Evolutionary conservation across 2,797 vertebrate genomes (phyloP).

Genomic region (Bovichtus variegatus): DNA sequence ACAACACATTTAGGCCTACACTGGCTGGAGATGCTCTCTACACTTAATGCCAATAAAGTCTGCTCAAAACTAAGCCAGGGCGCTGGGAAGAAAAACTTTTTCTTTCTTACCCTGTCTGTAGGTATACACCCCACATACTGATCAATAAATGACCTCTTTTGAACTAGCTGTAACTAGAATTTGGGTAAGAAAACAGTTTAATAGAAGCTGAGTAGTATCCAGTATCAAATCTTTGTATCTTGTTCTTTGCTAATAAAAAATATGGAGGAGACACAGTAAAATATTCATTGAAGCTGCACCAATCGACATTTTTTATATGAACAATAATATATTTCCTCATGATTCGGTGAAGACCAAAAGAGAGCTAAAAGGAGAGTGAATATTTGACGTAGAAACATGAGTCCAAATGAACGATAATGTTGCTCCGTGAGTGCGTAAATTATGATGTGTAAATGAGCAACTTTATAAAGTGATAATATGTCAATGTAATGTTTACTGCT

Average conservation of each 20-base stretch:
- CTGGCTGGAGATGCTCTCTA: neutral
- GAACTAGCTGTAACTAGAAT: neutral
- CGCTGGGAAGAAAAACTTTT: neutral
- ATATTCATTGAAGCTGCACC: neutral
- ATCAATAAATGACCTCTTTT: neutral
- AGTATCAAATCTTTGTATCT: neutral
- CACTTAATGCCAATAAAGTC: neutral
- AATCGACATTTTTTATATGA: neutral
- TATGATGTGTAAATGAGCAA: constrained; percentile 1
- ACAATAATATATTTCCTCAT: neutral
- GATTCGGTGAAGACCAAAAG: neutral
- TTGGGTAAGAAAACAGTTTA: neutral
- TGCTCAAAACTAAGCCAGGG: neutral
- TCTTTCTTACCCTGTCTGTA: neutral
- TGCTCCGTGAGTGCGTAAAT: too few species aligned
- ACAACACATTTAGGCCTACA: neutral
- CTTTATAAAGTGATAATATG: neutral
- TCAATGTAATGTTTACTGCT: neutral
- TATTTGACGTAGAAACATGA: neutral
- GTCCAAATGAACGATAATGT: too few species aligned
- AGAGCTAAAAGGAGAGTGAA: neutral
- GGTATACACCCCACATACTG: neutral
- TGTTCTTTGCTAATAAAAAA: neutral
- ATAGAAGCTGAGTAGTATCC: neutral
- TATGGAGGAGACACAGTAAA: neutral